Conservation (phyloP, 2,113 vertebrate species). For the Meriones unguiculatus region DNA sequence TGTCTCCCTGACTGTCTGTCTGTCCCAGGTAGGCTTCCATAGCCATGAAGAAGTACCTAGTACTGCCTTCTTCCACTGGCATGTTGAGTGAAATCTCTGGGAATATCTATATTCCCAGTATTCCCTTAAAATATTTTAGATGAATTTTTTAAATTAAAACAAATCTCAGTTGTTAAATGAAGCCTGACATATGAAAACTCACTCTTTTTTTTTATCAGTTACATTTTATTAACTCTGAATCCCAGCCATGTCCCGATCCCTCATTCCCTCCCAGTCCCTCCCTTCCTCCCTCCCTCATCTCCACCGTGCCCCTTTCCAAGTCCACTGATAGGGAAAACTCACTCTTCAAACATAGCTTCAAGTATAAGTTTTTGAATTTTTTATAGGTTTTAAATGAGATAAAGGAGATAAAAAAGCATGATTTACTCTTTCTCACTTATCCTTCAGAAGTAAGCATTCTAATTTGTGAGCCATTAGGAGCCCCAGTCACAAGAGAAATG, state of each 20-base stretch:
- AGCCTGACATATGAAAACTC: conserved; percentile 14
- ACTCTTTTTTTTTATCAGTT: too few relatives aligned
- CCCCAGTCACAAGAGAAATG: conserved; percentile 11
- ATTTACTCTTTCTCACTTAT: conserved; percentile 25
- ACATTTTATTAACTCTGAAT: too few relatives aligned
- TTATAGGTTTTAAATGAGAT: conserved; percentile 17
- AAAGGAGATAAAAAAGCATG: conserved; percentile 27
- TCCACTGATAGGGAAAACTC: too few relatives aligned
- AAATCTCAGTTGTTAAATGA: conserved; percentile 19
- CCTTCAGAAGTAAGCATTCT: conserved; percentile 56
- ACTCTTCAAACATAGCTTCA: conserved; percentile 38
- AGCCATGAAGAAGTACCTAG: background rate
- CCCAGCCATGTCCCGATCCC: too few relatives aligned
- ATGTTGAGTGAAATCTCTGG: background rate
- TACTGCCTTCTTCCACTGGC: background rate
- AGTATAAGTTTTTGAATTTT: background rate
- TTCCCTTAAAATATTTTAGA: background rate
- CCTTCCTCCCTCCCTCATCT: too few relatives aligned
- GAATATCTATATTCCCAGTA: background rate
- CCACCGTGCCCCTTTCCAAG: too few relatives aligned
- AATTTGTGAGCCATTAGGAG: conserved; percentile 29
- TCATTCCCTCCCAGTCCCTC: too few relatives aligned
- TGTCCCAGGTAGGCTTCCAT: background rate
- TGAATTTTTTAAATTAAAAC: conserved; percentile 58
- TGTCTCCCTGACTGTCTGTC: background rate